Conservation (phyloP, 2,113 vertebrate genomes). For the Boulengerochromis microlepis region DNA sequence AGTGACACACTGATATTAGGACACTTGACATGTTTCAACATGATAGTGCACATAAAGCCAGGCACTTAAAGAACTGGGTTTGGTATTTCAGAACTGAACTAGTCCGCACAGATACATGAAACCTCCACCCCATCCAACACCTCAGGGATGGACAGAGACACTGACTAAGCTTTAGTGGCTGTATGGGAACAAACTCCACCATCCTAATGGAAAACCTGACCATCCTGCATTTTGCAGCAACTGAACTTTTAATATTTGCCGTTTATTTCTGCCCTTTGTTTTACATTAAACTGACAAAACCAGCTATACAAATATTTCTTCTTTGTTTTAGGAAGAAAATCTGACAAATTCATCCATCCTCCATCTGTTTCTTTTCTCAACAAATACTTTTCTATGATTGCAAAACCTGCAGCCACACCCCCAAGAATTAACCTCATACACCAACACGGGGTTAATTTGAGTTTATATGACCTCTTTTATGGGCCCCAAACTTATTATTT, state of each 20-base stretch:
- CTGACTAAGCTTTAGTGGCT: not conserved
- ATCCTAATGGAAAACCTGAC: not conserved
- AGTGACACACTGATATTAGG: not conserved
- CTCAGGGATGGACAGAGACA: not conserved
- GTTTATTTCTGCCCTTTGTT: not conserved
- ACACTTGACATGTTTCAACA: not conserved
- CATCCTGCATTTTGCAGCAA: not conserved
- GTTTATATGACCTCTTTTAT: not conserved
- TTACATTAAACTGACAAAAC: not conserved
- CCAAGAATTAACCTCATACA: not conserved
- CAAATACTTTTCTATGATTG: not conserved
- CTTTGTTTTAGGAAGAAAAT: not conserved
- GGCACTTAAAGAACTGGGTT: not conserved
- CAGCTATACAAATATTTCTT: not conserved
- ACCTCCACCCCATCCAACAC: not conserved
- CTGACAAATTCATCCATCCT: not conserved
- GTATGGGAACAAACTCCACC: not conserved
- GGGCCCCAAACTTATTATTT: not conserved
- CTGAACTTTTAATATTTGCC: fast-evolving
- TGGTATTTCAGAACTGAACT: not conserved
- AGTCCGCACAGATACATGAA: not conserved
- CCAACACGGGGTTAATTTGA: fast-evolving
- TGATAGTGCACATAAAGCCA: no score
- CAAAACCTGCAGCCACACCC: not conserved
- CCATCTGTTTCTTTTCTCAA: not conserved